Percentiles rank a stretch among this genome's conserved stretches.
Evolutionary conservation across 2,113 vertebrate genomes (phyloP).

Genomic region (Gobiocypris rarus): DNA sequence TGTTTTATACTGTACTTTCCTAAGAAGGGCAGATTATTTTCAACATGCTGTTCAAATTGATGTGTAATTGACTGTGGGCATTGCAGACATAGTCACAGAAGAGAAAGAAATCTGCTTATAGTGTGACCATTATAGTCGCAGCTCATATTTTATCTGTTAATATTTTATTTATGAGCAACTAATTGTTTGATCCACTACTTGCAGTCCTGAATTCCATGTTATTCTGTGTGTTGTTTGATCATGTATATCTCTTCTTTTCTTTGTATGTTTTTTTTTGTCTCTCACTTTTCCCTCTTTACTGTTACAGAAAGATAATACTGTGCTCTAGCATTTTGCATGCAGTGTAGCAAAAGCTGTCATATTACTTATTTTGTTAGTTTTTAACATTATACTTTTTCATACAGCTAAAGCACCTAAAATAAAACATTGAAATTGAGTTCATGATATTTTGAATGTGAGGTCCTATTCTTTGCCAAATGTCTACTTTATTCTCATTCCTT

Average conservation of each 20-base stretch:
- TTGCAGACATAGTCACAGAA: background rate
- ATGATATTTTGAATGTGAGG: background rate
- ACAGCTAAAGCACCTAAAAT: constrained; percentile 35
- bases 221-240: background rate
- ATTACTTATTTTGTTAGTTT: background rate
- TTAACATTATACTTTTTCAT: background rate
- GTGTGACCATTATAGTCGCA: background rate
- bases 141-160: background rate
- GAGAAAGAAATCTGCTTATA: background rate
- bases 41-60: background rate
- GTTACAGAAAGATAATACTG: background rate
- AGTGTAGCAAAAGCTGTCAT: background rate
- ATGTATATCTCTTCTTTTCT: background rate
- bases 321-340: background rate
- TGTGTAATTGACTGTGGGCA: background rate
- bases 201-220: background rate
- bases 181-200: constrained; percentile 5
- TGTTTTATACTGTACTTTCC: constrained; percentile 25
- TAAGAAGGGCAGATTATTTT: constrained; percentile 19
- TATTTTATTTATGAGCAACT: constrained; percentile 9
- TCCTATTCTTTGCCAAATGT: background rate
- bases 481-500: background rate
- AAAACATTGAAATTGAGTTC: constrained; percentile 32
- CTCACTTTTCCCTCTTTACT: background rate
- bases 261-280: constrained; percentile 25